These are phyloP conservation scores for Mellilla xanthometata DNA, from an alignment of 2,888 invertebrate genomes.

Conservation along the genomic window DNA sequence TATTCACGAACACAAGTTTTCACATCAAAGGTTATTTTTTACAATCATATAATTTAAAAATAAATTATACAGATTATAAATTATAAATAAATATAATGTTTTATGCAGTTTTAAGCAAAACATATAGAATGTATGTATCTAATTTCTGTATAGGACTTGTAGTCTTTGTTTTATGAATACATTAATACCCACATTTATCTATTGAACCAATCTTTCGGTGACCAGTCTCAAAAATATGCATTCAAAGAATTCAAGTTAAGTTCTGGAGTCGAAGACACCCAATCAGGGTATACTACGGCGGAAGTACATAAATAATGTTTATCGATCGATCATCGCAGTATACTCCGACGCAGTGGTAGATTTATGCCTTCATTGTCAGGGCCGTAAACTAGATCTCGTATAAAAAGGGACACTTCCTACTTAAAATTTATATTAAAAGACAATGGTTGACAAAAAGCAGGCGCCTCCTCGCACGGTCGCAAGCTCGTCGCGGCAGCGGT, in stretches of 20 bases:
- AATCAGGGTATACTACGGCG: conserved; percentile 59
- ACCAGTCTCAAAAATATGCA: conserved; percentile 19
- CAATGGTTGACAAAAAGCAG: conserved; percentile 81
- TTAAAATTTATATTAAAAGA: conserved; percentile 82
- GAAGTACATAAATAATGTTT: conserved; percentile 81
- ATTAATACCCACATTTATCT: no score
- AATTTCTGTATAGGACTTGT: no score
- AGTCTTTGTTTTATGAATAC: no score
- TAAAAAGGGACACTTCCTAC: conserved; percentile 82
- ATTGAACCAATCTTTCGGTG: no score
- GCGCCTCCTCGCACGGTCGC: conserved; percentile 71
- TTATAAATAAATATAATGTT: no score
- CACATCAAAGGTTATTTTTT: no score
- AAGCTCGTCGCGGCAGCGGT: conserved; percentile 44
- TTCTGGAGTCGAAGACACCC: conserved; percentile 51
- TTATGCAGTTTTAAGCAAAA: no score
- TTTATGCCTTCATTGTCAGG: conserved; percentile 81
- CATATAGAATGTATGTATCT: no score
- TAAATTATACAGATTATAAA: no score
- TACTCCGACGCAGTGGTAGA: conserved; percentile 73
- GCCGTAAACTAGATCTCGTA: conserved; percentile 81
- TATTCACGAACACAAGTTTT: no score
- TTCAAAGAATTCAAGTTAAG: conserved; percentile 60
- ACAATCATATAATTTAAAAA: no score
- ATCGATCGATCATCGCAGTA: conserved; percentile 79